Base-by-base conservation (phyloP, 2,888 invertebrate genomes). In the Dasypolia templi region DNA sequence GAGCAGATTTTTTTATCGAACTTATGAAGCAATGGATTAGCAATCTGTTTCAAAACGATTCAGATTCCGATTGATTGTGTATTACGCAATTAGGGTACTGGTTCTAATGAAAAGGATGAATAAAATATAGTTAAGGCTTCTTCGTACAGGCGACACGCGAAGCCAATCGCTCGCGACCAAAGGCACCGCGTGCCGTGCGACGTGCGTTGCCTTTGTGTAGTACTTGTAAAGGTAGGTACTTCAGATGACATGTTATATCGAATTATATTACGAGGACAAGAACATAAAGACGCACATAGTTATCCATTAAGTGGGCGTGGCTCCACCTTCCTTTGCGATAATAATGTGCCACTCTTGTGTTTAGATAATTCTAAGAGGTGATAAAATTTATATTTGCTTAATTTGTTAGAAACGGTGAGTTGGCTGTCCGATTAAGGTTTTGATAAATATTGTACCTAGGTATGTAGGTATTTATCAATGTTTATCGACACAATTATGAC, bases 361-460 rank as follows among this genome's bases (percentile, higher is more conserved):
- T 59, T 26, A 53, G 19, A 67, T 46, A 39, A 56, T 39, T 19
- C 7, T 46, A 35, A 5, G 39, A 65, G 17, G 55, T 68, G 70
- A 64, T 69, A 83, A 62, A 44, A 62, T 29, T 12, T 6, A 58
- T 58, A 56, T 71, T 83, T 56, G 56, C 39, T 56, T 70, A 55
- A 77, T 53, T 46, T 68, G 29, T 64, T 64, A 44, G 63, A n/a
- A 44, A 26, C 39, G 6, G 46, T 9, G 32, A 42, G 32, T 3
- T 49, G 42, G 32, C 22, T 39, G 22, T 29, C 29, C 29, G n/a
- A 53, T 39, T 3, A 19, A 44, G 9, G 42, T 49, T 68, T 49
- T 29, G 32, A 44, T 49, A 64, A 49, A n/a, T 35, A 39, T 35
- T 5, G 35, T 39, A 39, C 12, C 0, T 32, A 26, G 17, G 17